Evolutionary conservation across 1,140 invertebrate species (phyloP).

Genomic region (Saccostrea cuccullata): DNA sequence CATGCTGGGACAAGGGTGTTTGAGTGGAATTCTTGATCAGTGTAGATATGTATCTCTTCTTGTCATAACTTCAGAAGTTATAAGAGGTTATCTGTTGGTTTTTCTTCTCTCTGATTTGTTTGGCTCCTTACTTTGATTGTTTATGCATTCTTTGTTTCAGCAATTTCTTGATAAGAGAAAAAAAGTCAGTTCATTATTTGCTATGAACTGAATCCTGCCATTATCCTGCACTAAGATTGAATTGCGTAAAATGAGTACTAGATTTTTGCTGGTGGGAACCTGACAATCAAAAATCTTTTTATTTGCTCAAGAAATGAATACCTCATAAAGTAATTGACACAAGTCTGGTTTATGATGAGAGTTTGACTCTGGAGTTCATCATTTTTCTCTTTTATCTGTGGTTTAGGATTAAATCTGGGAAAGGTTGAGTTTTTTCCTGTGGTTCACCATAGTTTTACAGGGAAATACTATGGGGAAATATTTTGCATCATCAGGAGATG

Average conservation of each 20-base stretch:
- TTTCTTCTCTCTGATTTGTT: neutral
- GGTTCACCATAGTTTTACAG: neutral
- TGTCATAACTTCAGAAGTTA: neutral
- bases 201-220: neutral
- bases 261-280: neutral
- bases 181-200: neutral
- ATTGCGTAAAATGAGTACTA: neutral
- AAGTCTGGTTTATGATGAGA: constrained; percentile 15
- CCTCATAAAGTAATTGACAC: constrained; percentile 14
- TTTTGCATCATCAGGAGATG: neutral
- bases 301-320: neutral
- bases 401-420: constrained; percentile 20
- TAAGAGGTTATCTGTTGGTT: neutral
- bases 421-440: neutral
- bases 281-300: constrained; percentile 1
- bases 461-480: neutral
- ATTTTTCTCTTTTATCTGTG: neutral
- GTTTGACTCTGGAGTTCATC: neutral
- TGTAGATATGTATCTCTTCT: neutral
- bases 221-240: neutral
- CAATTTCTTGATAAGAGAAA: neutral
- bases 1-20: constrained; percentile 22
- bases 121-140: neutral
- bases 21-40: neutral
- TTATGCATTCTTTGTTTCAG: neutral